These are phyloP conservation scores for Corythoichthys haematopterus DNA, from an alignment of 2,113 vertebrate species.

Conservation along the genomic window DNA sequence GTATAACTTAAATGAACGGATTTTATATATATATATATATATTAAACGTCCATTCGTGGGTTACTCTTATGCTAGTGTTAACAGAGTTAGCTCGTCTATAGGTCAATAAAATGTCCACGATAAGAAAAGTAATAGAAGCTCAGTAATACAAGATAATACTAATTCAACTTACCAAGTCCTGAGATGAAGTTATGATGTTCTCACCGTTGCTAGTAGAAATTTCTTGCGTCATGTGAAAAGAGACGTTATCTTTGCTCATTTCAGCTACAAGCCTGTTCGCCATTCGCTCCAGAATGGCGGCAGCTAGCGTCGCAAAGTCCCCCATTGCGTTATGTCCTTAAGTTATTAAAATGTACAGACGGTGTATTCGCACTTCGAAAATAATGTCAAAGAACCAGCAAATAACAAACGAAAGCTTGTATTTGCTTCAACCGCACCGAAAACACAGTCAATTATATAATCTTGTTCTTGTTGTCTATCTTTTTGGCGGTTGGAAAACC, in stretches of 20 bases:
- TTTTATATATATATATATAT: too few relatives aligned
- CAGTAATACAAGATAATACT: not conserved
- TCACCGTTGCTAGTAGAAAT: not conserved
- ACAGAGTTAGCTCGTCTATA: too few relatives aligned
- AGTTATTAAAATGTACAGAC: not conserved
- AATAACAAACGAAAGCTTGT: too few relatives aligned
- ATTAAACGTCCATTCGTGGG: too few relatives aligned
- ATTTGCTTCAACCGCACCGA: too few relatives aligned
- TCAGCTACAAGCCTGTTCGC: conserved; percentile 43
- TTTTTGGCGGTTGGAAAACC: too few relatives aligned
- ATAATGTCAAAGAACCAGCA: too few relatives aligned
- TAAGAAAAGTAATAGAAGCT: not conserved
- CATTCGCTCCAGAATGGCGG: conserved; percentile 56
- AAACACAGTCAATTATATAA: too few relatives aligned
- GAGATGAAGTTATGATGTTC: conserved; percentile 1
- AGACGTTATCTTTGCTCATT: conserved; percentile 48
- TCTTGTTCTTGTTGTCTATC: too few relatives aligned
- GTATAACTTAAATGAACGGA: too few relatives aligned
- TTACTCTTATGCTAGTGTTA: too few relatives aligned
- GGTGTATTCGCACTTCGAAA: too few relatives aligned
- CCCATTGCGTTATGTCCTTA: conserved; percentile 36
- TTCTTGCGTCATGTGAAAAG: not conserved
- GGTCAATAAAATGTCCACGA: not conserved
- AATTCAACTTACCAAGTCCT: conserved; percentile 23
- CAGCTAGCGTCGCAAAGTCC: conserved; percentile 35